Conservation (phyloP, 2,888 invertebrate genomes). For the Podotricha telesiphe region DNA sequence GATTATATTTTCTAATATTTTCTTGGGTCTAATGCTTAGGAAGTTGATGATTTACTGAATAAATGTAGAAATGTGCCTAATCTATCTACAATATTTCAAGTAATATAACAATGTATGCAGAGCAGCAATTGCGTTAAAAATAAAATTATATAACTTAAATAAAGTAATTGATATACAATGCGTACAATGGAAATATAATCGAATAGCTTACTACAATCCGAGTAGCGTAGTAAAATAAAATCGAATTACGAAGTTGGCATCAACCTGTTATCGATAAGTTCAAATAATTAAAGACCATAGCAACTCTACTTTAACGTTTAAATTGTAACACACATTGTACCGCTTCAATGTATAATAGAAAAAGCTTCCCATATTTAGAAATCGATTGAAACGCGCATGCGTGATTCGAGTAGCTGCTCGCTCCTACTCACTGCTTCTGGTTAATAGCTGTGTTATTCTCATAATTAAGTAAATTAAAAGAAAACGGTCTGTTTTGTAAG, state of each 20-base stretch:
- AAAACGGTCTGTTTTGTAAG: neutral
- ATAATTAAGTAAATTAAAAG: slow-evolving; percentile 36
- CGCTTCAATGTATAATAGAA: slow-evolving; percentile 51
- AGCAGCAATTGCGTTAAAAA: neutral
- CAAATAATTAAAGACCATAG: slow-evolving; percentile 13
- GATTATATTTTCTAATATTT: too few species aligned
- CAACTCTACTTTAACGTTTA: slow-evolving; percentile 26
- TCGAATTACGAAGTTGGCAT: slow-evolving; percentile 22
- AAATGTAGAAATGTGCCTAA: too few species aligned
- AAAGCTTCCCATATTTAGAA: slow-evolving; percentile 61
- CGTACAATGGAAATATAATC: slow-evolving; percentile 2
- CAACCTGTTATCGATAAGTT: slow-evolving; percentile 34
- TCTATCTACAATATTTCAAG: too few species aligned
- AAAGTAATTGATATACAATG: neutral
- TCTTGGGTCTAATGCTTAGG: too few species aligned
- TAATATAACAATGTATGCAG: neutral
- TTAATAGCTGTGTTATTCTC: neutral
- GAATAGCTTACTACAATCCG: slow-evolving; percentile 12
- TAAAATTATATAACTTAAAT: neutral
- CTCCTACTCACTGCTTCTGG: slow-evolving; percentile 43
- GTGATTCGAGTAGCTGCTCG: slow-evolving; percentile 49
- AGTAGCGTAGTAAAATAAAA: slow-evolving; percentile 19
- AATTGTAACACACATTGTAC: too few species aligned
- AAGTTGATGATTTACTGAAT: too few species aligned
- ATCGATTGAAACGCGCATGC: slow-evolving; percentile 70